A percentile compares a stretch with the other conserved stretches of the same genome.
These are phyloP conservation scores for Uropetala carovei DNA, from an alignment of 2,888 invertebrate genomes.

Conservation along the genomic window DNA sequence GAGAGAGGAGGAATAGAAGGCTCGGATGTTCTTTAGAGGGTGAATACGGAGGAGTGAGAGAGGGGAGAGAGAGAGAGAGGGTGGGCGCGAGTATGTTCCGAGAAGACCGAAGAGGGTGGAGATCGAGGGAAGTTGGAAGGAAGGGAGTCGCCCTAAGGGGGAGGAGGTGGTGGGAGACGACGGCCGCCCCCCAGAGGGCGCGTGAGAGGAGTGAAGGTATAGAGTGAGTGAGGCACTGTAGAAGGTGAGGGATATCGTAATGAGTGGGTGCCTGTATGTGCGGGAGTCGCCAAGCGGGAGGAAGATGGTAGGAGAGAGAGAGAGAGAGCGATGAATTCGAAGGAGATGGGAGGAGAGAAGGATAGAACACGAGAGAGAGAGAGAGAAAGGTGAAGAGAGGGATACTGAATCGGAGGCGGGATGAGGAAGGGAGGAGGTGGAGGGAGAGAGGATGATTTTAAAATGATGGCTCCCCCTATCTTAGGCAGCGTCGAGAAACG, in stretches of 20 bases:
- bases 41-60: too few relatives aligned
- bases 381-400: slow-evolving; percentile 14
- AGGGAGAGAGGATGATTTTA: background rate
- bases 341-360: background rate
- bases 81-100: too few relatives aligned
- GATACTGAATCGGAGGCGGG: background rate
- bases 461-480: background rate
- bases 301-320: background rate
- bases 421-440: background rate
- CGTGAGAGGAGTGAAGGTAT: too few relatives aligned
- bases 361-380: slow-evolving; percentile 38
- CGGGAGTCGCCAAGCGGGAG: background rate
- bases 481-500: too few relatives aligned
- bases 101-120: background rate
- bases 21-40: too few relatives aligned
- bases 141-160: background rate
- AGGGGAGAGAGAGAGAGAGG: too few relatives aligned
- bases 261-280: background rate
- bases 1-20: too few relatives aligned
- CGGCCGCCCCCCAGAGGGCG: background rate
- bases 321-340: background rate
- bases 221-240: background rate
- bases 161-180: background rate
- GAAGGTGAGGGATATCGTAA: background rate
- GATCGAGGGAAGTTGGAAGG: background rate